Base-by-base conservation (phyloP, 2,888 invertebrate genomes). In the Tipula unca region DNA sequence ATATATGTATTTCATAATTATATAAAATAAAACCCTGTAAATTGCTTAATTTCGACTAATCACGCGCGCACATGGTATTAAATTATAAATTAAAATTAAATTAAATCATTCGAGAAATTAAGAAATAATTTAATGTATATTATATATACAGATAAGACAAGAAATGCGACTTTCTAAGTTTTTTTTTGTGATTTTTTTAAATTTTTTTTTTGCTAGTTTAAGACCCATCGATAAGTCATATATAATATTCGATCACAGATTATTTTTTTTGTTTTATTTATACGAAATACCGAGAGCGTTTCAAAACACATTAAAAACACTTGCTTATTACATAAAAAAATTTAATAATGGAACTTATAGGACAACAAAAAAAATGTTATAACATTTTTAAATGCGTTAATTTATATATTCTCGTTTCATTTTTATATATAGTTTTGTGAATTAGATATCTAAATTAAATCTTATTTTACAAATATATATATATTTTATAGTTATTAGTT, bases 251-350 rank as follows among this genome's bases (percentile, higher is more conserved):
- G 69, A 69, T 69, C 69, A 69, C 69, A 69, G 69, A 69, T 69
- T 69, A 25, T 69, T 69, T n/a, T 48, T 69, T 69, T 69, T 42
- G 3, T 48, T 39, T n/a, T 69, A 69, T 69, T 69, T 69, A 69
- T 69, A 69, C 69, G 69, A 69, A 69, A 69, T 69, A 69, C 69
- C 69, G 69, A 69, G 69, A 69, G 25, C 69, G 69, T 69, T 69
- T 69, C 69, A 69, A 48, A 69, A 69, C 69, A 69, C 69, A 69
- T 69, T 69, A 69, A 69, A 69, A 69, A 69, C 69, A 69, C 69
- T 69, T 69, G 69, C 69, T 54, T 69, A 69, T 25, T 20, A 25
- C 5, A 69, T 69, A 25, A 48, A 48, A n/a, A 48, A 48, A 48
- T 48, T 48, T 48, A 48, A 48, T 48, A 17, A 48, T 48, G n/a